Conservation (phyloP, 1,140 invertebrate genomes). For the Cherax quadricarinatus region DNA sequence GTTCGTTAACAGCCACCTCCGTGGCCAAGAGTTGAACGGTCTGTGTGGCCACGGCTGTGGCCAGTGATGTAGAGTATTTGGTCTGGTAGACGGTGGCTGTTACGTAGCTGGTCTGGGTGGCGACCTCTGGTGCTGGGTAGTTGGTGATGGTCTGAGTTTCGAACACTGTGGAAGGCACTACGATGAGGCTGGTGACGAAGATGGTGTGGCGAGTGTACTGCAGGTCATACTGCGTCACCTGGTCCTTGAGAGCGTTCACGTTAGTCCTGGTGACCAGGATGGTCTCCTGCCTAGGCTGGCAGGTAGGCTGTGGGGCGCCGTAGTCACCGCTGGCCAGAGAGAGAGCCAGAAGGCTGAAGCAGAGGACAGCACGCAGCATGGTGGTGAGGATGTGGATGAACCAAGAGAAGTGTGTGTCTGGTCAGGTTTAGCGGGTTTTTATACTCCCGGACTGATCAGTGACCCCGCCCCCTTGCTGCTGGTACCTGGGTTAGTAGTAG, state of each 20-base stretch:
- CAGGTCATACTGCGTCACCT: conserved; percentile 42
- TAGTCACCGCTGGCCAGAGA: conserved; percentile 4
- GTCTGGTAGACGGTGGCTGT: conserved; percentile 41
- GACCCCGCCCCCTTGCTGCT: background rate
- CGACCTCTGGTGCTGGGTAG: conserved; percentile 1
- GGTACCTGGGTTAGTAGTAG: too few species aligned
- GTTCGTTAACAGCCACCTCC: conserved; percentile 1
- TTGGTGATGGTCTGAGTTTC: conserved; percentile 23
- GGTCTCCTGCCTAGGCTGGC: conserved; percentile 7
- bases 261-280: conserved; percentile 33
- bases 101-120: conserved; percentile 11
- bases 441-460: background rate
- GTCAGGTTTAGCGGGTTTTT: background rate
- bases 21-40: conserved; percentile 29
- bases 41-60: conserved; percentile 42
- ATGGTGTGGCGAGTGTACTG: conserved; percentile 21
- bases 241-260: background rate
- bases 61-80: background rate
- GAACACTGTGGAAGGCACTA: conserved; percentile 30
- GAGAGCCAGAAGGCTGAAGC: background rate
- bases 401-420: background rate
- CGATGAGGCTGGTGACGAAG: conserved; percentile 17
- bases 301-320: background rate
- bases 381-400: background rate
- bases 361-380: background rate